Base-by-base conservation (phyloP, 2,113 vertebrate species). In the Catagonus wagneri region DNA sequence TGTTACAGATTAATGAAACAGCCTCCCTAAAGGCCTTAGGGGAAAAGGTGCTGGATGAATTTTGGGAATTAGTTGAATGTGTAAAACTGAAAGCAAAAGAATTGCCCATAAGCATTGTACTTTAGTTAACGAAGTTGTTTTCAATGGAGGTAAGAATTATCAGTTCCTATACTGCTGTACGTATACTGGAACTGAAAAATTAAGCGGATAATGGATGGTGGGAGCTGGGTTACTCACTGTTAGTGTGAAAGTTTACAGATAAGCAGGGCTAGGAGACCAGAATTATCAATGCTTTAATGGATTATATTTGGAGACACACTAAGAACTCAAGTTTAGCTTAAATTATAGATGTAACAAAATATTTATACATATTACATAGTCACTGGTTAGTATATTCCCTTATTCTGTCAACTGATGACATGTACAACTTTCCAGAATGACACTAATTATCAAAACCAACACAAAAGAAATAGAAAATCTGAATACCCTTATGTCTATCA, bases 31-130 rank as follows among this genome's bases (percentile, higher is more conserved):
- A 76, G 4, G 22, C 3, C 29, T 74, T 86, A 0, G 68, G 23
- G 50, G 12, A 34, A 66, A 72, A 16, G 6, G 9, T 39, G 34
- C 22, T 34, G 6, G 81, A n/a, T 76, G 1, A 87, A 63, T 14
- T 17, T 14, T 76, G 19, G 9, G 63, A 83, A 87, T 25, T 50
- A 71, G 8, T 54, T 71, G 25, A 60, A 11, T 76, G 2, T 23
- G 23, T 63, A 95, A 68, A 90, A 80, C 8, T 52, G 36, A 89
- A 96, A 90, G 13, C 29, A 44, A 90, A 89, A 58, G 74, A 58
- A 32, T 15, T 22, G 4, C 27, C 20, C 2, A 20, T 4, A 14
- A 25, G 17, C 4, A 71, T 20, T 63, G 4, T 36, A 58, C 6
- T 75, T 12, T 63, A 32, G 50, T 75, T 50, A 81, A 36, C 83